Base-by-base conservation (phyloP, 2,113 vertebrate genomes). In the Trogon melanurus region DNA sequence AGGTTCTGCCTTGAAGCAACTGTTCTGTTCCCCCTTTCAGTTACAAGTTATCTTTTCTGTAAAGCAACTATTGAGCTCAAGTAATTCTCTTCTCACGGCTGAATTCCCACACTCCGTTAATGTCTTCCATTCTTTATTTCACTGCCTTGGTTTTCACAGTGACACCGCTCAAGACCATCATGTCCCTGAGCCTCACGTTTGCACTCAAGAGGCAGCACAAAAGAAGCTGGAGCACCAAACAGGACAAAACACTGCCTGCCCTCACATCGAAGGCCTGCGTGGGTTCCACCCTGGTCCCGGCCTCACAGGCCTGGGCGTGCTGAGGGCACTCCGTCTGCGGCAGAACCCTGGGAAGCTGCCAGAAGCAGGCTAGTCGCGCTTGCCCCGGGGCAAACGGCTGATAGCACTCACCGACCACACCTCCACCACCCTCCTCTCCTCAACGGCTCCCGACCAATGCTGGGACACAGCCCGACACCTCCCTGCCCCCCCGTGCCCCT, bases 381-480 rank as follows among this genome's bases (percentile, higher is more conserved):
- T 53, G 22, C 27, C 8, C 2, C 4, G 3, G 7, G 5, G 3
- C 18, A 23, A 13, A 36, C 81, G 7, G 13, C 30, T 6, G 5
- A 13, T 7, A 6, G 3, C 14, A 3, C 18, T 8, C 4, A 3
- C 18, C 32, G 9, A 8, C 5, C 4, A 10, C 22, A 6, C 9
- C 34, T 10, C 54, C 5, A 1, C 29, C 44, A 10, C 47, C 9
- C 30, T 7, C 51, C 23, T 2, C 6, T 5, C 60, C 26, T 13
- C 32, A 0, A 7, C 32, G 13, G 15, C 21, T 6, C 58, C 16
- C 27, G 1, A 9, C 32, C 22, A 3, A 1, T 6, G 7, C 44
- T 18, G 0, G 2, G 5, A 17, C 23, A 36, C 36, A 7, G 36
- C 36, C 36, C 36, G 36, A 36, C 36, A 36, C 6, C 30, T n/a